Evolutionary conservation across 2,797 vertebrate species (phyloP).

Genomic region (Liasis olivaceus): DNA sequence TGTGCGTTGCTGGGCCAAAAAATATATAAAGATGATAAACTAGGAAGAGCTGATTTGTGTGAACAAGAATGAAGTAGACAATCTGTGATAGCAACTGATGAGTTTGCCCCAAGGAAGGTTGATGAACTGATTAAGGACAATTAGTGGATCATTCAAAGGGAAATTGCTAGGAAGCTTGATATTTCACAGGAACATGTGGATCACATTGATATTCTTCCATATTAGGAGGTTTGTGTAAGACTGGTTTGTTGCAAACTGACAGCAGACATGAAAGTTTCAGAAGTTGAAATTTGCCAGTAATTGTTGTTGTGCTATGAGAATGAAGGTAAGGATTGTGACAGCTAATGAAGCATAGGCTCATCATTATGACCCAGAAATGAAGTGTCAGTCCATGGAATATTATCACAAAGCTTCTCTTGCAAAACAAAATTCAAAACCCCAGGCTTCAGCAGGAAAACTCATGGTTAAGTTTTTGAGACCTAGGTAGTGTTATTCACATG

Average conservation of each 20-base stretch:
- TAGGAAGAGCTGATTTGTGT: background rate
- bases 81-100: background rate
- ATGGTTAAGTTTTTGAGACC: background rate
- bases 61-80: background rate
- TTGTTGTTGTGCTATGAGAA: background rate
- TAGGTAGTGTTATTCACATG: background rate
- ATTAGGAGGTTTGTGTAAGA: background rate
- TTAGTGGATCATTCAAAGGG: background rate
- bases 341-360: background rate
- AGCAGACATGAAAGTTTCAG: background rate
- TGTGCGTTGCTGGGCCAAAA: background rate
- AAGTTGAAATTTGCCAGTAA: background rate
- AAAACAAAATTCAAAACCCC: background rate
- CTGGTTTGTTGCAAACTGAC: background rate
- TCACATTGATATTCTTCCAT: background rate
- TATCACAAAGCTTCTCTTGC: background rate
- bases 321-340: background rate
- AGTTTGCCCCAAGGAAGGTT: background rate
- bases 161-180: background rate
- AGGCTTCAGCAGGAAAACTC: background rate
- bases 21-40: background rate
- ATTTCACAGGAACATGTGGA: background rate
- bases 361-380: background rate
- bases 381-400: background rate
- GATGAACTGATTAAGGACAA: background rate